Base-by-base conservation (phyloP, 1,140 invertebrate genomes). In the Drosophila bipectinata region DNA sequence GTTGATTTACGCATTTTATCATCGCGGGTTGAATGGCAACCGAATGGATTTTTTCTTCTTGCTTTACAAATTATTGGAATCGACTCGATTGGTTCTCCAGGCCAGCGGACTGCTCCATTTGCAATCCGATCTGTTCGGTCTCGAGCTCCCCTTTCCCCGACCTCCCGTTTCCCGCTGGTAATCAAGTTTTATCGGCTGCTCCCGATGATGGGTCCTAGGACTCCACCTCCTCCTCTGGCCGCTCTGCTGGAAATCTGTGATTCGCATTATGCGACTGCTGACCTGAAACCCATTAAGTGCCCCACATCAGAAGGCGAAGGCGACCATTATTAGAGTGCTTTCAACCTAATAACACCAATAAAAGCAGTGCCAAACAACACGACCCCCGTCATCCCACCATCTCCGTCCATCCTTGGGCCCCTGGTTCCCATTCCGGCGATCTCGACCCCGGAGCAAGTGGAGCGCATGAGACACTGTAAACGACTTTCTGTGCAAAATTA, bases 261-360 rank as follows among this genome's bases (percentile, higher is more conserved):
- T 66, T 88, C 83, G 83, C 76, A 88, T 79, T 79, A 79, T 73
- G 61, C 41, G 79, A 88, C 59, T 88, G 67, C 84, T 88, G 83
- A 88, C 83, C 83, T 83, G 77, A 88, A 88, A 79, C 72, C 79
- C 72, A 87, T 82, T 87, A 88, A 87, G 64, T 78, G 82, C 68
- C 66, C 69, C 72, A 85, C 66, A 79, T 75, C 75, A 60, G 80
- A 57, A 57, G 73, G 75, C 62, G 49, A 52, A 57, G 73, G 75
- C 62, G 49, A 52, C 55, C 78, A 76, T 82, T 69, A 87, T 87
- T 76, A 72, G 59, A 87, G 83, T 88, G 83, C 83, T 87, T 79
- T 88, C 83, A 88, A 88, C 76, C 83, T 89, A 88, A 88, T 88
- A 88, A 88, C 83, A 83, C 63, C 79, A 88, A 88, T 88, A 88